Conservation (phyloP, 2,888 invertebrate genomes). For the Eupithecia subumbrata region DNA sequence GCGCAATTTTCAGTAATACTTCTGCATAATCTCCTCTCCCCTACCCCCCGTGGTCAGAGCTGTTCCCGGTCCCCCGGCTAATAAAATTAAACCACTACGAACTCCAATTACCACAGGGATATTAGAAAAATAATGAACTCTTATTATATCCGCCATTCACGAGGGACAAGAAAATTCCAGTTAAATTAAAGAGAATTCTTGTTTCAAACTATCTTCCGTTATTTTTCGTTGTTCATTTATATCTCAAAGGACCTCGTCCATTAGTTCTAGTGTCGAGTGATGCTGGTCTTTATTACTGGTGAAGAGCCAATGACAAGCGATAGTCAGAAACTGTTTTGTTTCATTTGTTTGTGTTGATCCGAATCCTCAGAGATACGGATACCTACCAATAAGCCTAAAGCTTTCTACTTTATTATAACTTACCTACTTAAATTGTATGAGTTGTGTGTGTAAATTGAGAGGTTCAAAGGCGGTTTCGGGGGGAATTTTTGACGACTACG, state of each 20-base stretch:
- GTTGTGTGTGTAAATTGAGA: neutral
- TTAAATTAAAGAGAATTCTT: conserved; percentile 8
- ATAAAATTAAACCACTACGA: neutral
- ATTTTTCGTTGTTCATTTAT: neutral
- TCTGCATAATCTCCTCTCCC: neutral
- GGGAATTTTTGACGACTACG: neutral
- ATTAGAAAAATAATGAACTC: conserved; percentile 7
- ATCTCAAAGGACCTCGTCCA: neutral
- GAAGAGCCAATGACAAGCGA: neutral
- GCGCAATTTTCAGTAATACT: neutral
- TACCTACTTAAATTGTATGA: neutral
- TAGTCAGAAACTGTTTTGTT: neutral
- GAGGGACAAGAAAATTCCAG: conserved; percentile 7
- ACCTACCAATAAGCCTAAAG: neutral
- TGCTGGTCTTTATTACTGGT: neutral
- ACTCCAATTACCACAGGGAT: neutral
- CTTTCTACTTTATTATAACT: neutral
- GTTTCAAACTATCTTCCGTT: neutral
- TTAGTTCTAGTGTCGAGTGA: neutral
- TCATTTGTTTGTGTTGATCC: neutral
- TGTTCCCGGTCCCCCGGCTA: neutral
- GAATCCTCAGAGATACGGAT: neutral
- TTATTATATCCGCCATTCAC: neutral
- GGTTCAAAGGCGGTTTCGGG: neutral
- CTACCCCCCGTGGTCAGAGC: neutral